Conservation (phyloP, 2,113 vertebrate genomes). For the Mormyrus iriodes region DNA sequence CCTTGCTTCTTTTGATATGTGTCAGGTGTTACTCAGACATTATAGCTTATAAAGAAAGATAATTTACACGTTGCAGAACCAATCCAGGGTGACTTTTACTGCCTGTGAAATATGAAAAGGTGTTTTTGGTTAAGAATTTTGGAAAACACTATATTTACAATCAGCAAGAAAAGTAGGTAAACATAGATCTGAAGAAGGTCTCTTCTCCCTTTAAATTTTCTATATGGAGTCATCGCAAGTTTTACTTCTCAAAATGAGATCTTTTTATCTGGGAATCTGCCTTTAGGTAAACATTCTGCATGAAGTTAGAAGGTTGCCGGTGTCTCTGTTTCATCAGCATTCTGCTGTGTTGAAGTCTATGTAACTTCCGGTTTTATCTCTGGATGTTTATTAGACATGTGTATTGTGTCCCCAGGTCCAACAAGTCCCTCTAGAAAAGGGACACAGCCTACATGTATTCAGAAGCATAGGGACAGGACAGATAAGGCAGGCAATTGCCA, state of each 20-base stretch:
- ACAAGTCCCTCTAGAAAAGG: constrained; percentile 23
- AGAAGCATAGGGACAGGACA: background rate
- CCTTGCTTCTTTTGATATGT: background rate
- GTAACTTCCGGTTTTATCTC: constrained; percentile 49
- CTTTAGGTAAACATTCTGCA: constrained; percentile 32
- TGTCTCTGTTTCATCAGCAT: constrained; percentile 42
- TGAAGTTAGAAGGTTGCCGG: constrained; percentile 32
- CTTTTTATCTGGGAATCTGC: background rate
- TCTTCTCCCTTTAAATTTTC: background rate
- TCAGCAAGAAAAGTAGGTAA: background rate
- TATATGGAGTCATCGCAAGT: background rate
- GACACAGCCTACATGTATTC: background rate
- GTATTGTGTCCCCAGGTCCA: constrained; percentile 39
- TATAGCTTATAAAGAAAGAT: background rate
- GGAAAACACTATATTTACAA: constrained; percentile 27
- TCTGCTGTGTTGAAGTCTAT: constrained; percentile 41
- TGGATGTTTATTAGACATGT: constrained; percentile 46
- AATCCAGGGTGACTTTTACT: background rate
- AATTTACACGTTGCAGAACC: background rate
- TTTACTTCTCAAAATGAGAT: background rate
- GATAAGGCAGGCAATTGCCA: background rate
- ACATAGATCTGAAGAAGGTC: background rate
- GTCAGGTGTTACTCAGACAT: background rate
- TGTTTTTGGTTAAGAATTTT: background rate
- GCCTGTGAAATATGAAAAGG: background rate